Evolutionary conservation across 2,888 invertebrate genomes (phyloP).

Genomic region (Agrotis exclamationis): DNA sequence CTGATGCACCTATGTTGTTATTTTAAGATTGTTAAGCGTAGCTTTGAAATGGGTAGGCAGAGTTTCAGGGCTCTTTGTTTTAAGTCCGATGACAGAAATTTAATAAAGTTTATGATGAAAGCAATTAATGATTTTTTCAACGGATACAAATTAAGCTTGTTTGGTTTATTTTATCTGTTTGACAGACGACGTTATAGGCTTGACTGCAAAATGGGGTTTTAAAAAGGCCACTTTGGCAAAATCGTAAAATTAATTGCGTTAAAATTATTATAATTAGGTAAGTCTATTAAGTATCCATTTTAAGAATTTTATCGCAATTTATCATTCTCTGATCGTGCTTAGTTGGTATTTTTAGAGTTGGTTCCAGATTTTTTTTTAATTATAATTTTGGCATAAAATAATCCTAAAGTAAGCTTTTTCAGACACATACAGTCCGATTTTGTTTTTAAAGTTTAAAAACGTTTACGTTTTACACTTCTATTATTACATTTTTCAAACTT

Average conservation of each 20-base stretch:
- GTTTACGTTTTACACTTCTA: background rate
- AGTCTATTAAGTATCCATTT: too few species aligned
- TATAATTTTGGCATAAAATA: too few species aligned
- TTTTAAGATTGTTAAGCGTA: conserved; percentile 30
- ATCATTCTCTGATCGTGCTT: too few species aligned
- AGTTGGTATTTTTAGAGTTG: too few species aligned
- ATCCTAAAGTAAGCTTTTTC: background rate
- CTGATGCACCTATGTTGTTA: conserved; percentile 44
- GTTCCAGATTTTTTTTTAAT: too few species aligned
- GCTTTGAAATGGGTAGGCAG: conserved; percentile 31
- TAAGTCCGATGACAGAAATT: background rate
- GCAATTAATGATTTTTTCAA: background rate
- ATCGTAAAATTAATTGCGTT: too few species aligned
- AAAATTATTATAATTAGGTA: too few species aligned
- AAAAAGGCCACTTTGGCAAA: too few species aligned
- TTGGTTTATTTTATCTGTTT: background rate
- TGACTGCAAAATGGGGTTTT: too few species aligned
- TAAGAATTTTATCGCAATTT: too few species aligned
- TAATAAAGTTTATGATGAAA: background rate
- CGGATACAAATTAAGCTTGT: too few species aligned
- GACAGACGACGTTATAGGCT: too few species aligned
- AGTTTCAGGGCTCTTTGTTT: conserved; percentile 14
- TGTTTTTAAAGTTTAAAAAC: background rate
- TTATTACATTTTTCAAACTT: background rate
- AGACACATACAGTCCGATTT: background rate